A percentile compares a stretch with the other conserved stretches of the same genome.
These are phyloP conservation scores for Cyclopterus lumpus DNA, from an alignment of 2,797 vertebrate species.

Conservation along the genomic window DNA sequence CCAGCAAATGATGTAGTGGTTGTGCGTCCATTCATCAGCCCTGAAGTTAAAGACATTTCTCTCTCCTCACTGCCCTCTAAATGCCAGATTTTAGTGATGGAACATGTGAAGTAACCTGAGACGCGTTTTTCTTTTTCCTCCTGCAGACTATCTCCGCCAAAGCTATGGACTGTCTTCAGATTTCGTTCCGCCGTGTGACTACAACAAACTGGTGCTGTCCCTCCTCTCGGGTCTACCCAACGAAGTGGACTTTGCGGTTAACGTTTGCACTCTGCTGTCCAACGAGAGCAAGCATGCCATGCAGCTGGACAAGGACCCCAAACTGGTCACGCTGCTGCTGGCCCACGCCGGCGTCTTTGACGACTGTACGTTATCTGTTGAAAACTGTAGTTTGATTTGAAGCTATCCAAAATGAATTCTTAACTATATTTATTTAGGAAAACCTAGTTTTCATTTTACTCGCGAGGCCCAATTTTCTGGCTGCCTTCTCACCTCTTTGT, in stretches of 20 bases:
- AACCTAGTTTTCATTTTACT: neutral
- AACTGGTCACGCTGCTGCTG: constrained; percentile 97
- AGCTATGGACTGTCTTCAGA: constrained; percentile 98
- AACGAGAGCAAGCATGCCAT: constrained; percentile 99
- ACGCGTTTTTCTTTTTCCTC: neutral
- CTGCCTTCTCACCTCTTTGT: neutral
- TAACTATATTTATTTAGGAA: neutral
- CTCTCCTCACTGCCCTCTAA: neutral
- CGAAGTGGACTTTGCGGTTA: constrained; percentile 99
- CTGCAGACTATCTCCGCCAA: constrained; percentile 98
- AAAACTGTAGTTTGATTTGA: neutral
- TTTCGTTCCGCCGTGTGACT: constrained; percentile 96
- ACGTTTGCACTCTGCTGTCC: constrained; percentile 98
- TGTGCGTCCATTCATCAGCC: neutral
- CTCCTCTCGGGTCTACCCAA: constrained; percentile 98
- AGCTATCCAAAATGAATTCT: neutral
- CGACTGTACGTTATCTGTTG: constrained; percentile 89
- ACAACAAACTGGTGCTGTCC: constrained; percentile 99
- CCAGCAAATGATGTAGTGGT: neutral
- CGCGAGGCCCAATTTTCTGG: neutral
- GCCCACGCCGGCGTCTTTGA: constrained; percentile 98
- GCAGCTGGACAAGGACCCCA: constrained; percentile 99
- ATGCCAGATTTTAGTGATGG: neutral
- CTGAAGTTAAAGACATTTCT: neutral
- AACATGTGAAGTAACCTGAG: neutral